Conservation (phyloP, 2,888 invertebrate genomes). For the Altica lythri region DNA sequence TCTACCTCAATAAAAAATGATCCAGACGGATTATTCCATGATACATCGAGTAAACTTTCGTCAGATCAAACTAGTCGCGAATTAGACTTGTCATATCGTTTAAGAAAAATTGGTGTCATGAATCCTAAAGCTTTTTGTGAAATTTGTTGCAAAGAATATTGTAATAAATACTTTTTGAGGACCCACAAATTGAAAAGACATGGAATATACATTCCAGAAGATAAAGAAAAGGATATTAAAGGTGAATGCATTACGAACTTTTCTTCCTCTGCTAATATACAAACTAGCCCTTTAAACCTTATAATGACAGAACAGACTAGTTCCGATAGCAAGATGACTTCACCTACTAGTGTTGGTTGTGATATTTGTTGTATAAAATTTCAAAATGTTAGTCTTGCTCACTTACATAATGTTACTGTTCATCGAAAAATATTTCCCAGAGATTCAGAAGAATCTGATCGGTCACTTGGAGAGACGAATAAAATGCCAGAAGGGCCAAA, state of each 20-base stretch:
- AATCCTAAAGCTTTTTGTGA: conserved; percentile 93
- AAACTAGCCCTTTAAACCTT: conserved; percentile 78
- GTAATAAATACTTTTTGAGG: conserved; percentile 89
- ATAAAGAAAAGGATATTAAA: conserved; percentile 57
- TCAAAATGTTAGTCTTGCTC: conserved; percentile 58
- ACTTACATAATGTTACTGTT: conserved; percentile 55
- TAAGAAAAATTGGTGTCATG: conserved; percentile 78
- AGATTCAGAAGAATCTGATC: conserved; percentile 46
- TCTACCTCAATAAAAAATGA: conserved; percentile 53
- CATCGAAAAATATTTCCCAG: conserved; percentile 48
- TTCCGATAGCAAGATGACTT: conserved; percentile 59
- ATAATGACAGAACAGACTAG: conserved; percentile 72
- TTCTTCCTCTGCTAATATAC: conserved; percentile 58
- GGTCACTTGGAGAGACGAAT: conserved; percentile 33
- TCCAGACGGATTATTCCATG: conserved; percentile 48
- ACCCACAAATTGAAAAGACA: conserved; percentile 94
- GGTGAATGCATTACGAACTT: conserved; percentile 53
- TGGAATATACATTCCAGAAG: conserved; percentile 73
- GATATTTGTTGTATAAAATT: conserved; percentile 60
- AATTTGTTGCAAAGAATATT: conserved; percentile 90
- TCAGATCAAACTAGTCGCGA: conserved; percentile 62
- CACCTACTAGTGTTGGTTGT: conserved; percentile 60
- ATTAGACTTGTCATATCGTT: conserved; percentile 73
- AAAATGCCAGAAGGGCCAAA: conserved; percentile 33
- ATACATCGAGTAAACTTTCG: conserved; percentile 52